phyloP scores from a whole-genome alignment of 2,113 vertebrate genomes.

The Zosterops hypoxanthus region DNA sequence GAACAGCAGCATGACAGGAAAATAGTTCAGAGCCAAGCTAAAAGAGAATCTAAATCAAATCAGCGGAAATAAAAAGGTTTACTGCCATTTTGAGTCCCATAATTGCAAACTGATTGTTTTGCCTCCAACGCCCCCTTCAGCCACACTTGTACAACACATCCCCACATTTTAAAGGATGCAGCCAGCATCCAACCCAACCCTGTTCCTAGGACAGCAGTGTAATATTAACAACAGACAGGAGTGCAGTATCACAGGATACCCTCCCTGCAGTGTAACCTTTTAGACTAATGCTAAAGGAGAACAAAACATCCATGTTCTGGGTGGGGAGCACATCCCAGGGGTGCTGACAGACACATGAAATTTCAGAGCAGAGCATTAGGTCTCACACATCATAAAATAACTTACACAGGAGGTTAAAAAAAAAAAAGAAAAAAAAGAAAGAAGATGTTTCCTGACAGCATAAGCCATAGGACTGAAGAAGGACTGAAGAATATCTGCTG shows the following conservation, averaged over 20 bases:
- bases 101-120: background rate
- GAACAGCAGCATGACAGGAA: background rate
- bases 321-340: background rate
- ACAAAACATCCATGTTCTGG: background rate
- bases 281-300: background rate
- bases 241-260: background rate
- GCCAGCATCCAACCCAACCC: background rate
- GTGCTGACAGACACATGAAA: background rate
- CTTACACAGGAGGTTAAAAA: background rate
- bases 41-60: conserved; percentile 36
- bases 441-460: background rate
- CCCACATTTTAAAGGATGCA: background rate
- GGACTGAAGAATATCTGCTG: background rate
- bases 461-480: background rate
- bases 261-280: background rate
- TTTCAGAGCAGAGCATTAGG: background rate
- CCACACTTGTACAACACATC: background rate
- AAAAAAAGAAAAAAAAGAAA: background rate
- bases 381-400: background rate
- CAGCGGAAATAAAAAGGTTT: background rate
- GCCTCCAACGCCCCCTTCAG: background rate
- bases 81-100: conserved; percentile 6
- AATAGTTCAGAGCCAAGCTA: conserved; percentile 5
- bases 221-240: background rate
- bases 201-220: background rate